Conservation (phyloP, 2,797 vertebrate genomes). For the Parotocinclus haroldoi region DNA sequence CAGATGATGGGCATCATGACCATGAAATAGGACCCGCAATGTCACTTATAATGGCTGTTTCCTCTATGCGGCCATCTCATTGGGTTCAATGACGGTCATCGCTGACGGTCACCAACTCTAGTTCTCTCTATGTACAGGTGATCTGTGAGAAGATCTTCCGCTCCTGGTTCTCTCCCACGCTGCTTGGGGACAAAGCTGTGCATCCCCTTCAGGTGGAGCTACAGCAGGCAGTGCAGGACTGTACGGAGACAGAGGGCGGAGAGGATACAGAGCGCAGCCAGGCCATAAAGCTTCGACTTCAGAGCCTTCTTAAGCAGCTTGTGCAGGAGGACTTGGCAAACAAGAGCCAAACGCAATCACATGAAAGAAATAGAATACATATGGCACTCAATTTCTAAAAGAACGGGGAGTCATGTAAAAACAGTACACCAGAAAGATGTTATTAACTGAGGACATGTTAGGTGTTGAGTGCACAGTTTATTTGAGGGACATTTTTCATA, state of each 20-base stretch:
- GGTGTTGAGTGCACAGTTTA: background rate
- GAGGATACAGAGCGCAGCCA: background rate
- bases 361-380: constrained; percentile 52
- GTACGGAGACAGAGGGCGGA: constrained; percentile 63
- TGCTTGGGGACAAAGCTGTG: constrained; percentile 64
- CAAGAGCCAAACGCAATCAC: constrained; percentile 45
- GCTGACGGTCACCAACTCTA: constrained; percentile 11
- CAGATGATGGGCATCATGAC: constrained; percentile 40
- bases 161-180: constrained; percentile 81
- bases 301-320: constrained; percentile 75
- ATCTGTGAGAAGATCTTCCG: constrained; percentile 97
- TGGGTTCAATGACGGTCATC: constrained; percentile 8
- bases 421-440: background rate
- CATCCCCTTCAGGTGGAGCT: constrained; percentile 79
- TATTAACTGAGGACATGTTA: background rate
- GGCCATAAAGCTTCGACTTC: constrained; percentile 60
- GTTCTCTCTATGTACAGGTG: constrained; percentile 69
- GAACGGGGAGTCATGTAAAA: background rate
- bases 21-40: constrained; percentile 41
- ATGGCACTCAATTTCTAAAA: constrained; percentile 64
- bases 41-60: constrained; percentile 36
- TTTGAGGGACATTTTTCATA: background rate
- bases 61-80: constrained; percentile 11
- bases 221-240: constrained; percentile 80
- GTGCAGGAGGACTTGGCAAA: constrained; percentile 68